Base-by-base conservation (phyloP, 2,888 invertebrate species). In the Pinctada fucata region DNA sequence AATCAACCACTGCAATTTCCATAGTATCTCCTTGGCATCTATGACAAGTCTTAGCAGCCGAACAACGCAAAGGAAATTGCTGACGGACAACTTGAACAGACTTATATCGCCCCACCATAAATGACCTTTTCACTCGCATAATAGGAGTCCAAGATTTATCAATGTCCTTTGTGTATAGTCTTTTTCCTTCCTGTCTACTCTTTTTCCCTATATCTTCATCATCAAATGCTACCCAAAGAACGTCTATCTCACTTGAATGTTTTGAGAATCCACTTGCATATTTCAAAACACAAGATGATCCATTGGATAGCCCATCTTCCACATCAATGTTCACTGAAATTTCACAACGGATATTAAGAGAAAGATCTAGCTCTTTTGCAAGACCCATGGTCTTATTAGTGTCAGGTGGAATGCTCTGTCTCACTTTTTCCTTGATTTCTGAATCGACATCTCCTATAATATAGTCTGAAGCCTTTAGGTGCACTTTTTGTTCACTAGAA, bases 241-340 rank as follows among this genome's bases (percentile, higher is more conserved):
- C 80, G 68, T 80, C 81, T 52, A 73, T 71, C 49, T 78, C 64
- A 0, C 4, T 3, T n/a, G 79, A 82, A 48, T 72, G 48, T 5
- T 48, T 58, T 8, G 81, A 75, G n/a, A 76, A 52, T 63, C 52
- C 80, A 58, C 82, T 80, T 65, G 83, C 79, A 47, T 80, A 77
- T 63, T 74, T 84, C 16, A 84, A 73, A 13, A 64, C 3, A 78
- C 84, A 83, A 31, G 80, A 49, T 63, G 82, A 64, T 47, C 84
- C 83, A 79, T 84, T 84, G 70, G 84, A 82, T 5, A 83, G 31
- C n/a, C 83, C 83, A 81, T 84, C 84, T 51, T 76, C 73, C 48
- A 72, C 75, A 75, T 79, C 72, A 31, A 83, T 67, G 78, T 83
- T 84, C 31, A 82, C 13, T 68, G 75, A 77, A 6, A 80, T 45